Evolutionary conservation across 2,797 vertebrate genomes (phyloP), one percentile per base, ranked within the genome.

Genomic region (Schizopygopsis malacanthus): DNA sequence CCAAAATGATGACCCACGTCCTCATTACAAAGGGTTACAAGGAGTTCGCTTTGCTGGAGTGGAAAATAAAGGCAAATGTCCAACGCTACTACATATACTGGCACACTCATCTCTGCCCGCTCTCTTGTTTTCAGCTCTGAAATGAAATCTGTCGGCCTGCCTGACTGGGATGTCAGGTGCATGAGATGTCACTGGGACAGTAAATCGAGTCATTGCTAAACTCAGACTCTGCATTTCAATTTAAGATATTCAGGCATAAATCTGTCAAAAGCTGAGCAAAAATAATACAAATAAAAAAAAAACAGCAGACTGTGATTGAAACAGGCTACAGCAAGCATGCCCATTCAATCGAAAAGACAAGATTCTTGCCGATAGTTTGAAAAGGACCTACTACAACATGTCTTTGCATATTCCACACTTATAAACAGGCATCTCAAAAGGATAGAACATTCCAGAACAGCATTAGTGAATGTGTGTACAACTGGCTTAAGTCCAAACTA

Each of bases 141-240:
- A 84, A 81, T 88, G 83, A 59, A 79, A 69, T 72, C 37, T 10
- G 33, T n/a, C 79, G 83, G 75, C 82, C 71, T 78, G 63, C 69
- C 47, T 59, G 56, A 65, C 59, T 25, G 59, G 69, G 13, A 43
- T 87, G 81, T 82, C 73, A 89, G 82, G 85, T 45, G 69, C n/a
- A 71, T 41, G 37, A 69, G 47, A 84, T 84, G 84, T 84, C 69
- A 77, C 45, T 83, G 87, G 75, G 69, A 90, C 12, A 25, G 70
- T 89, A 87, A 90, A 90, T 70, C 2, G 45, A 85, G 76, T 75
- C 67, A 86, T 75, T 84, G 82, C 82, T 88, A 87, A 61, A 77
- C 89, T 89, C 76, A 83, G 18, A 86, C 73, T 84, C 22, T 67
- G 72, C 69, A 86, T 89, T 86, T 87, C 54, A 85, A 87, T 86